Conservation (phyloP, 2,797 vertebrate species). For the Leontocebus nigricollis region DNA sequence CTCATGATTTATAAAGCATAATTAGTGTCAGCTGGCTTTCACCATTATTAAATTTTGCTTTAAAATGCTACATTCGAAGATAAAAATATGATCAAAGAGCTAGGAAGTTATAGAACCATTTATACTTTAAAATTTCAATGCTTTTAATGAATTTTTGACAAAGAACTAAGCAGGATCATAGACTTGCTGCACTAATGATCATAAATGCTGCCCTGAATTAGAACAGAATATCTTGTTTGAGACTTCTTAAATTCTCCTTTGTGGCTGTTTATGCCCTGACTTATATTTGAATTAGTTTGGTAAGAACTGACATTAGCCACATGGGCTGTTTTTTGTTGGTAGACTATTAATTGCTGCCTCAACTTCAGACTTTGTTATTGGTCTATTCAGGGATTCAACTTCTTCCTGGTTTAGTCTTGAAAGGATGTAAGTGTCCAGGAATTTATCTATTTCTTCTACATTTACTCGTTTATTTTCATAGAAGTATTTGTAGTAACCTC, state of each 20-base stretch:
- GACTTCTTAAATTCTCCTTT: neutral
- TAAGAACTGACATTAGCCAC: neutral
- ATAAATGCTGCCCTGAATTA: neutral
- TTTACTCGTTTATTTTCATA: too few relatives aligned
- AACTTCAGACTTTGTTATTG: too few relatives aligned
- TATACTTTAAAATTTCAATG: neutral
- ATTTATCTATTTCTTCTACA: too few relatives aligned
- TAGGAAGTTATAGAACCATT: neutral
- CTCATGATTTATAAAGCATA: neutral
- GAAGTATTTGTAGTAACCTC: too few relatives aligned
- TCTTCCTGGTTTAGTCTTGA: too few relatives aligned
- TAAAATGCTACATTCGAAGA: neutral
- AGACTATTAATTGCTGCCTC: too few relatives aligned
- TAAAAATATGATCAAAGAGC: neutral
- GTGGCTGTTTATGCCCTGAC: neutral
- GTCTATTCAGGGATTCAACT: too few relatives aligned
- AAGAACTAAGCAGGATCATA: neutral
- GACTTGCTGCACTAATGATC: accelerated
- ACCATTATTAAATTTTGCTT: neutral
- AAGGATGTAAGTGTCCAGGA: too few relatives aligned
- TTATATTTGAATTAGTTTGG: neutral
- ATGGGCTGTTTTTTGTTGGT: too few relatives aligned
- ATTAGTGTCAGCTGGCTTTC: neutral
- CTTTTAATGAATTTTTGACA: constrained; percentile 22
- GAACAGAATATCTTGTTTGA: neutral